phyloP scores from a whole-genome alignment of 1,140 invertebrate genomes.

The Batillaria attramentaria region DNA sequence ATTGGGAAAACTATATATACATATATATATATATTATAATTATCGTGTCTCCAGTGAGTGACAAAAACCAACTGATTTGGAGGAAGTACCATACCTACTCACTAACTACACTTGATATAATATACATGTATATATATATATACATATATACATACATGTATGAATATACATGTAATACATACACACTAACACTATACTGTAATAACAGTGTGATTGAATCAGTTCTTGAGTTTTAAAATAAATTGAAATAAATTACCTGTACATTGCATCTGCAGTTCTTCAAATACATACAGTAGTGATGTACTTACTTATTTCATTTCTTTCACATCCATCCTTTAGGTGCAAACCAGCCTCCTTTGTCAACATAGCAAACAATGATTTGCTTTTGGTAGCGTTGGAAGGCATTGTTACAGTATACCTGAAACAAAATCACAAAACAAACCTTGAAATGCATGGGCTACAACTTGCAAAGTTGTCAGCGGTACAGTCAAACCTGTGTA shows the following conservation, averaged over 20 bases:
- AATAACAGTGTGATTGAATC: neutral
- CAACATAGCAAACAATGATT: conserved; percentile 48
- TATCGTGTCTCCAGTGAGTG: too few relatives aligned
- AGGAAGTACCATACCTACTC: neutral
- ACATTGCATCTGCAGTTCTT: too few relatives aligned
- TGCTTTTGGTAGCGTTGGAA: conserved; percentile 24
- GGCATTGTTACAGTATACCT: too few relatives aligned
- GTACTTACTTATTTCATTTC: conserved; percentile 57
- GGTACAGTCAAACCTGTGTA: too few relatives aligned
- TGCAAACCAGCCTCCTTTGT: conserved; percentile 51
- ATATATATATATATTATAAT: too few relatives aligned
- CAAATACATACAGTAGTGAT: too few relatives aligned
- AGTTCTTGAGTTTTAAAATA: neutral
- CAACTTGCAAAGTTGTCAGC: too few relatives aligned
- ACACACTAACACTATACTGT: neutral
- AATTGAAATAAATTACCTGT: neutral
- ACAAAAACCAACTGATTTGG: neutral
- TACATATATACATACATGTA: neutral
- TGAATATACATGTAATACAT: neutral
- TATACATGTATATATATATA: neutral
- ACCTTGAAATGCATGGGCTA: too few relatives aligned
- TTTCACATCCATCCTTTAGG: conserved; percentile 51
- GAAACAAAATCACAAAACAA: too few relatives aligned
- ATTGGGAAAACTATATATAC: too few relatives aligned
- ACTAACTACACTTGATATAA: neutral